Conservation (phyloP, 2,797 vertebrate genomes). For the Rousettus madagascariensis region DNA sequence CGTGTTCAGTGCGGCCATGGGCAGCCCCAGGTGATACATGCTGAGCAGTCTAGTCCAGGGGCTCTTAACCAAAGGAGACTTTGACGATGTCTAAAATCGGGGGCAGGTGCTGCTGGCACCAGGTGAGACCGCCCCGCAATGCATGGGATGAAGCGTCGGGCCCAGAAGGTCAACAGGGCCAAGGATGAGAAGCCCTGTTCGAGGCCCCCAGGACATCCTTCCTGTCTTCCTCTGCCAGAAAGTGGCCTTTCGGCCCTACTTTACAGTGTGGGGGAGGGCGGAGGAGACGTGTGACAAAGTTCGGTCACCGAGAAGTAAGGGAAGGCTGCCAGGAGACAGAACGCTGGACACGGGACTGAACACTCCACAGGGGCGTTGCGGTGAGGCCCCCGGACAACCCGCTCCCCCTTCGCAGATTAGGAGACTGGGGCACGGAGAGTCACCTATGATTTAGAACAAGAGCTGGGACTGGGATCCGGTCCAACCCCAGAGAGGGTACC, state of each 20-base stretch:
- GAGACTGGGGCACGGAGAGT: neutral
- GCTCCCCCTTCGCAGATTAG: neutral
- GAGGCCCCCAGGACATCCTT: no score
- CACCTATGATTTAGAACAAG: neutral
- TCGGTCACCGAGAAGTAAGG: neutral
- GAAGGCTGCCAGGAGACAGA: neutral
- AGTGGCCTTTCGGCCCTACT: neutral
- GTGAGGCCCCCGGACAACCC: neutral
- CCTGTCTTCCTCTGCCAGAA: neutral
- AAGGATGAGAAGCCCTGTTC: neutral
- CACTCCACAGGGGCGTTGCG: neutral
- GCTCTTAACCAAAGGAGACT: neutral
- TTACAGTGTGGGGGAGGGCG: rapidly evolving
- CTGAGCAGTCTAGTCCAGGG: neutral
- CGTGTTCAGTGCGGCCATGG: no score
- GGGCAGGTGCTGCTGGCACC: neutral
- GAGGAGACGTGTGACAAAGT: neutral
- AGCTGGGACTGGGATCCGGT: neutral
- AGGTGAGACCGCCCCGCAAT: neutral
- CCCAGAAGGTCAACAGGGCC: neutral
- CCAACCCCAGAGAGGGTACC: no score
- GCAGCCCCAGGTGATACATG: neutral
- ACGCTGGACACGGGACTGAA: no score
- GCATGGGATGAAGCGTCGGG: rapidly evolving
- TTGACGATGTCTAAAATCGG: no score